phyloP scores from a whole-genome alignment of 2,888 invertebrate genomes.

The Rosalia funebris region DNA sequence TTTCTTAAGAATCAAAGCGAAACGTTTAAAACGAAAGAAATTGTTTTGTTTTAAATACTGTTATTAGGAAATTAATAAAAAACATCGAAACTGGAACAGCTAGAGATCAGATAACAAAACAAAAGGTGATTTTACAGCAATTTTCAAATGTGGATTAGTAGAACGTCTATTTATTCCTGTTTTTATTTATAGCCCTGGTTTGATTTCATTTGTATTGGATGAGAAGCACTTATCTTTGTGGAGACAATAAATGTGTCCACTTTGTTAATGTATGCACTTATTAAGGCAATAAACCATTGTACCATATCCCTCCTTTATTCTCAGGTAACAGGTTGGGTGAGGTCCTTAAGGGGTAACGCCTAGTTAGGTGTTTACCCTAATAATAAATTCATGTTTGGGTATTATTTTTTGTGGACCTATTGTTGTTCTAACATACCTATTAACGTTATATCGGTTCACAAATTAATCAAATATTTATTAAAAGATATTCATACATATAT shows the following conservation, averaged over 20 bases:
- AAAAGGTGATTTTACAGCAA: neutral
- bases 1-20: neutral
- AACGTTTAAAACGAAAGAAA: neutral
- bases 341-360: neutral
- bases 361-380: too few species aligned
- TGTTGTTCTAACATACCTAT: too few species aligned
- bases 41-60: neutral
- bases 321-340: neutral
- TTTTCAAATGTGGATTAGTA: slow-evolving; percentile 16
- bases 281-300: too few species aligned
- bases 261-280: too few species aligned
- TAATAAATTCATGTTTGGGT: too few species aligned
- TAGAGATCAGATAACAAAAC: neutral
- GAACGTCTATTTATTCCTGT: neutral
- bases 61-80: neutral
- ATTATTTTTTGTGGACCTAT: too few species aligned
- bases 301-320: neutral
- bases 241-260: too few species aligned
- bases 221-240: too few species aligned
- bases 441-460: too few species aligned
- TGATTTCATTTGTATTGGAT: neutral
- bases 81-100: neutral
- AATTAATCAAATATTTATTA: too few species aligned
- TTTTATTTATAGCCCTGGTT: neutral
- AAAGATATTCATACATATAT: too few species aligned